Evolutionary conservation across 1,140 invertebrate species (phyloP), one percentile per base, ranked within the genome.

Genomic region (Pseudachorutes palmiensis): DNA sequence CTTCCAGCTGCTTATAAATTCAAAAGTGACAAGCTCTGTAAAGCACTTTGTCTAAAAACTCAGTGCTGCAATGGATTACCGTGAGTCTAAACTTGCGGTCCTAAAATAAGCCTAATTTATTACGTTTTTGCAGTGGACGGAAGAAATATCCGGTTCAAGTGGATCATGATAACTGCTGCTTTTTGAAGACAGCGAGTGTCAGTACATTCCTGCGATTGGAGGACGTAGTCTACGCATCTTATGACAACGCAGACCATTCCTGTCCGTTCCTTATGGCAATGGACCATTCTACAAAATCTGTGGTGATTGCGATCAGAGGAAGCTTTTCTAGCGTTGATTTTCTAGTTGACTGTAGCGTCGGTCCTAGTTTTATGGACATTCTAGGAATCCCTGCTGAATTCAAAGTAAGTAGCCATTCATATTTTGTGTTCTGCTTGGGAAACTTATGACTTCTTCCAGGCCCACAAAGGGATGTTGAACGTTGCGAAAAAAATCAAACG

Each of bases 311-410:
- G 1, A 87, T 95, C 55, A 81, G 93, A 67, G 93, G 93, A 12
- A 93, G 91, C 0, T 82, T 94, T 49, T 94, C 92, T 0, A 75
- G 92, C 19, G 81, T 89, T 73, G 92, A 94, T 80, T 83, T 90
- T n/a, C 86, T 96, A 67, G 94, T 92, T 0, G 92, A 97, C 76
- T 80, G 96, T 61, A 87, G 87, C 1, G 91, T 90, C 2, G 87
- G 85, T 24, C 86, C 86, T 19, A 88, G 88, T 58, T 80, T 80
- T 3, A 16, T 55, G 51, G 12, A 55, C 71, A 84, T 85, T n/a
- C 83, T 83, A 76, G 88, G 87, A n/a, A 74, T 90, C 33, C 86
- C 86, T 24, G 78, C 83, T 58, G 84, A 84, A 64, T 88, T 85
- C 58, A 85, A 79, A 77, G 82, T 83, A 74, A 76, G 45, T n/a